Conservation (phyloP, 2,888 invertebrate genomes). For the Standfussiana lucernea region DNA sequence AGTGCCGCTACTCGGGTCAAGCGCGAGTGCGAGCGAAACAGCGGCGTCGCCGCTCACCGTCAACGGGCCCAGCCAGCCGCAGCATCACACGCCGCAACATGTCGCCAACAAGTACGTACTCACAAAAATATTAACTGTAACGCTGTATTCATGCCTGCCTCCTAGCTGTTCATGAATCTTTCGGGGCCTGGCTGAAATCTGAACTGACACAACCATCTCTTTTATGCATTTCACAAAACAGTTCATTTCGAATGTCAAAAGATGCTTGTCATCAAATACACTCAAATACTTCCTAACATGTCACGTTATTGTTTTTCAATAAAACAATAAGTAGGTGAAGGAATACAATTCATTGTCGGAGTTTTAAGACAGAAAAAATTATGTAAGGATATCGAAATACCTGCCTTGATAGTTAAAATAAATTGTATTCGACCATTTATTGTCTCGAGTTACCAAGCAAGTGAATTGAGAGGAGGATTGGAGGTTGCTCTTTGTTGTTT, state of each 20-base stretch:
- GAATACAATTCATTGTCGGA: neutral
- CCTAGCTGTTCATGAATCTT: neutral
- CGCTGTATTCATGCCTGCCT: neutral
- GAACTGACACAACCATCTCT: neutral
- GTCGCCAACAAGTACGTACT: slow-evolving; percentile 82
- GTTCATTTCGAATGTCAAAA: neutral
- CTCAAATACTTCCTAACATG: neutral
- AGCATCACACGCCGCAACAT: slow-evolving; percentile 82
- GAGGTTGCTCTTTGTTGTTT: neutral
- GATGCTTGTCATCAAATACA: neutral
- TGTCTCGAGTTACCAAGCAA: neutral
- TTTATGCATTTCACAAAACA: neutral
- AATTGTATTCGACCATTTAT: neutral
- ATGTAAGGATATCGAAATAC: neutral
- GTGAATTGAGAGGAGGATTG: no score
- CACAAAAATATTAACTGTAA: neutral
- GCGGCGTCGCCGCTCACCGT: slow-evolving; percentile 84
- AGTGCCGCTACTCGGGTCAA: slow-evolving; percentile 72
- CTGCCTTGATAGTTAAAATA: neutral
- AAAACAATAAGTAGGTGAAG: neutral
- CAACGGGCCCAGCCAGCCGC: slow-evolving; percentile 81
- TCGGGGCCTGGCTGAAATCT: neutral
- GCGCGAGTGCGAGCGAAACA: slow-evolving; percentile 71
- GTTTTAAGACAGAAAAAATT: neutral
- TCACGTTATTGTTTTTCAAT: neutral